Base-by-base conservation (phyloP, 2,888 invertebrate genomes). In the Tenthredo amoena region DNA sequence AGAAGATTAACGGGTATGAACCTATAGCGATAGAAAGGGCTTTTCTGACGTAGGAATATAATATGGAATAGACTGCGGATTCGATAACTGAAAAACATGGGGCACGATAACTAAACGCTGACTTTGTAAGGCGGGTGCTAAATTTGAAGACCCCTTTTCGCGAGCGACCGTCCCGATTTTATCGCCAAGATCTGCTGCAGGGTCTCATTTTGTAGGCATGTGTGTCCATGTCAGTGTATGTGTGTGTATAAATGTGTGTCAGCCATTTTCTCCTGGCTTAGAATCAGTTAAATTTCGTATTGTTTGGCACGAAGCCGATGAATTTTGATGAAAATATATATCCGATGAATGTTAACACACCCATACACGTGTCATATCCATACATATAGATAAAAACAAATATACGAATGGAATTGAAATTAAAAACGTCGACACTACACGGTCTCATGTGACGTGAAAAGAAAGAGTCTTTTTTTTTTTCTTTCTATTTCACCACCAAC, bases 81-180 rank as follows among this genome's bases (percentile, higher is more conserved):
- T 81, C 37, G 62, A 62, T 81, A 81, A 81, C 62, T 81, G 81
- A 81, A 81, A 81, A 81, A 58, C 55, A 55, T 34, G 55, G 72
- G 72, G 40, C 50, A 62, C 81, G 81, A 81, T 81, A 81, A 81
- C 81, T 62, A 58, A 81, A 81, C 81, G 81, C 81, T 81, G 81
- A 81, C 81, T 81, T 81, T 21, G 81, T 34, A 58, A 62, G 62
- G 81, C 40, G 37, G 81, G 62, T 81, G 62, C 37, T 81, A 62
- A 81, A 81, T 58, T 62, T 62, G 62, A 81, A 62, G 62, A 34
- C 55, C 79, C 79, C 55, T 40, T 72, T 31, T 34, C 68, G 31
- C 26, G 50, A 15, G 26, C 40, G 34, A 50, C 58, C 21, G 62
- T 40, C 62, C 37, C 77, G 77, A 68, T 50, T 81, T 81, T 81